These are phyloP conservation scores for Lasaia peninsularis DNA, from an alignment of 1,140 invertebrate genomes.

Conservation along the genomic window DNA sequence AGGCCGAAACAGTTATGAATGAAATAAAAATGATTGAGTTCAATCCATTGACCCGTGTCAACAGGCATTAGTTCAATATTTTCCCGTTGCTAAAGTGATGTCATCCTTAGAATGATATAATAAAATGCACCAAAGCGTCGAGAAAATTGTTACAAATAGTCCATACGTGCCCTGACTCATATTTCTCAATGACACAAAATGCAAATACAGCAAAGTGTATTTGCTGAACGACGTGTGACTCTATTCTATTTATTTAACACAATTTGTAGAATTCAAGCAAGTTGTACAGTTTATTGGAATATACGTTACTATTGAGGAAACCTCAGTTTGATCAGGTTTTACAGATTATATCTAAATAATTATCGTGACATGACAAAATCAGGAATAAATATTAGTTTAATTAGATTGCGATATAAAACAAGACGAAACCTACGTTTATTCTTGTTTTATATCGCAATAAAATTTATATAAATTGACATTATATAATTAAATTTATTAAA, in stretches of 20 bases:
- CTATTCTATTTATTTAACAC: conserved; percentile 2
- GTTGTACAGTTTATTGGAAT: neutral
- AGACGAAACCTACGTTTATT: too few relatives aligned
- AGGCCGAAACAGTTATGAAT: neutral
- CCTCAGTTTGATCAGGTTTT: too few relatives aligned
- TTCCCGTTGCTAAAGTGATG: neutral
- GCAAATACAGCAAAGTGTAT: conserved; percentile 8
- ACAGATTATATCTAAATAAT: too few relatives aligned
- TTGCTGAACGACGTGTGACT: conserved; percentile 9
- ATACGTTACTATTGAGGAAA: too few relatives aligned
- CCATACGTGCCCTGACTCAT: conserved; percentile 1
- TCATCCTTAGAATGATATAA: conserved; percentile 4
- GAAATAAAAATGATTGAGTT: conserved; percentile 3
- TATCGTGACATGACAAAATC: too few relatives aligned
- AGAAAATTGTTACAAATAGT: conserved; percentile 10
- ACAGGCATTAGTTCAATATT: conserved; percentile 1
- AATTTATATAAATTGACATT: too few relatives aligned
- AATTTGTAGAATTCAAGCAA: neutral
- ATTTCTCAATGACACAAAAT: conserved; percentile 9
- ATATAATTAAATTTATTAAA: too few relatives aligned
- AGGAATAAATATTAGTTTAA: too few relatives aligned
- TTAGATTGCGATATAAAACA: too few relatives aligned
- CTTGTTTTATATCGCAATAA: too few relatives aligned
- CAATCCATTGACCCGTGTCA: conserved; percentile 3
- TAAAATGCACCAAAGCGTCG: conserved; percentile 6